Evolutionary conservation across 2,888 invertebrate species (phyloP).

Genomic region (Leptura quadrifasciata): DNA sequence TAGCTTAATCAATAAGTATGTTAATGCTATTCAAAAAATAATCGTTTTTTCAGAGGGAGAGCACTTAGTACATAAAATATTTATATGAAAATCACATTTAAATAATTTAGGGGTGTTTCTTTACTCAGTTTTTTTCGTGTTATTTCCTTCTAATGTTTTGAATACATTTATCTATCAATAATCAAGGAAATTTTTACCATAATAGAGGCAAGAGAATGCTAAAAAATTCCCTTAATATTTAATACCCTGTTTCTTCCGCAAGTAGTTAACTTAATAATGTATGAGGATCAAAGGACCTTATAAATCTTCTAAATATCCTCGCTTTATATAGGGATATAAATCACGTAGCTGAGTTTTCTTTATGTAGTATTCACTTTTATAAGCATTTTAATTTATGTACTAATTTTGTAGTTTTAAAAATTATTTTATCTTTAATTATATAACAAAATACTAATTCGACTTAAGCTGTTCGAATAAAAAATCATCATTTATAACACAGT

Average conservation of each 20-base stretch:
- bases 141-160: not conserved
- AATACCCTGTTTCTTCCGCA: slow-evolving; percentile 23
- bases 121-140: not conserved
- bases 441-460: too few species aligned
- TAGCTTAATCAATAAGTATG: too few species aligned
- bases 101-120: not conserved
- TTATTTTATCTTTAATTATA: too few species aligned
- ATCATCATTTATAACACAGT: too few species aligned
- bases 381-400: not conserved
- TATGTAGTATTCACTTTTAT: not conserved
- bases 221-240: slow-evolving; percentile 28
- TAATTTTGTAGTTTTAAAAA: not conserved
- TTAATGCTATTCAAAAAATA: not conserved
- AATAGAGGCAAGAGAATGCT: slow-evolving; percentile 8
- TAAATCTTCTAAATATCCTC: slow-evolving; percentile 35
- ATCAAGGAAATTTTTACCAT: not conserved
- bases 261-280: slow-evolving; percentile 37
- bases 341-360: slow-evolving; percentile 10
- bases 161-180: not conserved
- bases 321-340: slow-evolving; percentile 35
- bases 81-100: not conserved
- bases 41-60: not conserved
- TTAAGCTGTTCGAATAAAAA: too few species aligned
- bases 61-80: not conserved
- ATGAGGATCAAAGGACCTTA: slow-evolving; percentile 27